These are phyloP conservation scores for Chaetodon trifascialis DNA, from an alignment of 2,113 vertebrate species.

Conservation along the genomic window DNA sequence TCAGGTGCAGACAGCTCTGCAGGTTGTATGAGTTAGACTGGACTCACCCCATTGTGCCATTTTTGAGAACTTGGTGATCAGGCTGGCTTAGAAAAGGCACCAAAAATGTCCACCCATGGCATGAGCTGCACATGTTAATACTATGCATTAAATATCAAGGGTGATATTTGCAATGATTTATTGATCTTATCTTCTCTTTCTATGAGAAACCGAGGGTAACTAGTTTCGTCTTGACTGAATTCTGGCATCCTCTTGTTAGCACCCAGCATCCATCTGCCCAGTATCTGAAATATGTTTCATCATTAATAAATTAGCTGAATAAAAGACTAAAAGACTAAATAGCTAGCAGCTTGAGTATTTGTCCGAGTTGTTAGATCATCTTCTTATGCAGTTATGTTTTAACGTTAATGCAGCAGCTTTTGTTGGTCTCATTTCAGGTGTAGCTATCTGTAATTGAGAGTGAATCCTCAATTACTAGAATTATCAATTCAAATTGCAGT, in stretches of 20 bases:
- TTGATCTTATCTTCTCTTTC: background rate
- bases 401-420: no score
- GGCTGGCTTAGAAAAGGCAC: background rate
- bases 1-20: background rate
- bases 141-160: background rate
- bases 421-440: no score
- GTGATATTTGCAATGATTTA: background rate
- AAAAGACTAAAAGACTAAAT: background rate
- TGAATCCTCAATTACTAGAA: constrained; percentile 2
- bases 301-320: constrained; percentile 6
- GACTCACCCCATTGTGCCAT: background rate
- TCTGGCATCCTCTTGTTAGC: background rate
- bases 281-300: background rate
- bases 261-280: background rate
- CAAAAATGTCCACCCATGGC: background rate
- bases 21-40: background rate
- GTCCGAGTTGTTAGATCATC: background rate
- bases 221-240: background rate
- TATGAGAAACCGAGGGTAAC: background rate
- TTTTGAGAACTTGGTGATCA: background rate
- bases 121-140: background rate
- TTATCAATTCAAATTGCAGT: background rate
- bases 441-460: no score
- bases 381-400: no score
- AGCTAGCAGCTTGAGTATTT: background rate